Evolutionary conservation across 2,113 vertebrate species (phyloP).

Genomic region (Macquaria australasica): DNA sequence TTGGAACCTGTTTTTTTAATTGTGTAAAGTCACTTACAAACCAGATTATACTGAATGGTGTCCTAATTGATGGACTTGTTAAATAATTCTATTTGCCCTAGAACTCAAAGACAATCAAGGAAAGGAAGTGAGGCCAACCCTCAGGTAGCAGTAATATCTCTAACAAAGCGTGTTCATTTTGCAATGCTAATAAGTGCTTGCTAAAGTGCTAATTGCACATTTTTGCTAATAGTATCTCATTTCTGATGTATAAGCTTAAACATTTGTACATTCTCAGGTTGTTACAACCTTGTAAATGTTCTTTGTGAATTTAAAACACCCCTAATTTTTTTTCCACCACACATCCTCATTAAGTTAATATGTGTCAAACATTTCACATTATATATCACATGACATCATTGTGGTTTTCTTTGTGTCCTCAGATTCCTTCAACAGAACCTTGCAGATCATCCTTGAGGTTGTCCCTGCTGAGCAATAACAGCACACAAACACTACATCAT

Average conservation of each 20-base stretch:
- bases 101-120: neutral
- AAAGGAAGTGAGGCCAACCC: neutral
- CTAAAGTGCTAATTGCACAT: neutral
- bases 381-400: neutral
- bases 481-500: neutral
- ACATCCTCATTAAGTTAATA: neutral
- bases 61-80: neutral
- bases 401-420: slow-evolving; percentile 71
- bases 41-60: neutral
- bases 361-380: neutral
- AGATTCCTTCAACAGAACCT: slow-evolving; percentile 86
- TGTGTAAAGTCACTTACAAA: neutral
- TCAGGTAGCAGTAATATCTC: neutral
- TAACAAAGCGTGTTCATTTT: neutral
- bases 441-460: slow-evolving; percentile 94
- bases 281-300: neutral
- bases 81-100: neutral
- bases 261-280: neutral
- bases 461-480: slow-evolving; percentile 85
- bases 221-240: neutral
- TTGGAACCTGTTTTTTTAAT: neutral
- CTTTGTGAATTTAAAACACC: neutral
- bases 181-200: neutral
- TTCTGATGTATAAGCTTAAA: neutral
- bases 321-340: neutral